These are phyloP conservation scores for Spilosoma lubricipeda DNA, from an alignment of 2,888 invertebrate species.

Conservation along the genomic window DNA sequence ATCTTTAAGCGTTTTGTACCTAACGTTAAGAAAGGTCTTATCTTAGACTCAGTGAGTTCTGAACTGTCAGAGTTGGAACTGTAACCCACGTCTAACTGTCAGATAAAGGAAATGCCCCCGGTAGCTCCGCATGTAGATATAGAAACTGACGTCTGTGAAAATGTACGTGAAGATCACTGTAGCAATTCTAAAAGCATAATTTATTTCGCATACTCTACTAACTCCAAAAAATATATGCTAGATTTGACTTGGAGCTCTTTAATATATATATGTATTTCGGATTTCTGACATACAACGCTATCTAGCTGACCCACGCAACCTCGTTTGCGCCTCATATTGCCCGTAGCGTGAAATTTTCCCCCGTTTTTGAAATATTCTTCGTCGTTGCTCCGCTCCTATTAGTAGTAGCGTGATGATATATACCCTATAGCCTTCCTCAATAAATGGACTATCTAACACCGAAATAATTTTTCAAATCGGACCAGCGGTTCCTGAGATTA, in stretches of 20 bases:
- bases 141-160: not conserved
- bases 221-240: too few relatives aligned
- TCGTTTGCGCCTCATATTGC: too few relatives aligned
- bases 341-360: too few relatives aligned
- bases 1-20: not conserved
- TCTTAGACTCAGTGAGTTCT: constrained; percentile 11
- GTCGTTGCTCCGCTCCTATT: too few relatives aligned
- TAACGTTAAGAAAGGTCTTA: not conserved
- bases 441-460: too few relatives aligned
- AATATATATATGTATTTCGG: not conserved
- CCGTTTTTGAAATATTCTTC: too few relatives aligned
- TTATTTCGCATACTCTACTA: not conserved
- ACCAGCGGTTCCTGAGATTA: too few relatives aligned
- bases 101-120: not conserved
- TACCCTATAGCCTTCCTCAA: too few relatives aligned
- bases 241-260: not conserved
- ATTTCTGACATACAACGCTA: too few relatives aligned
- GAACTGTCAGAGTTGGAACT: constrained; percentile 11
- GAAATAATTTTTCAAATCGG: too few relatives aligned
- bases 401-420: too few relatives aligned
- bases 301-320: too few relatives aligned
- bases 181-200: not conserved
- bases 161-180: not conserved
- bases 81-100: constrained; percentile 17
- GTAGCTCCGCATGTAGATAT: not conserved